These are phyloP conservation scores for Moxostoma hubbsi DNA, from an alignment of 2,797 vertebrate species.

Conservation along the genomic window DNA sequence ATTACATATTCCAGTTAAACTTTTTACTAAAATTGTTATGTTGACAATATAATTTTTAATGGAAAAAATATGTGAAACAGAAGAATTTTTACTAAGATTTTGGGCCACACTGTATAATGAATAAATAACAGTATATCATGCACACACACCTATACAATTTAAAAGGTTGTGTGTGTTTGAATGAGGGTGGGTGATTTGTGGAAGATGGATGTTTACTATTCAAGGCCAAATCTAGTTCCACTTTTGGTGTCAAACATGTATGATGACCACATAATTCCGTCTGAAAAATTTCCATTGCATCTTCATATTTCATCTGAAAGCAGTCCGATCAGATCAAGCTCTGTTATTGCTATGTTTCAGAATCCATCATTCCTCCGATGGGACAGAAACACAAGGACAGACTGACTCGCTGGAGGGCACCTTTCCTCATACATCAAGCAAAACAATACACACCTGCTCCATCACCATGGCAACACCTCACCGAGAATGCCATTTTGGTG, in stretches of 20 bases:
- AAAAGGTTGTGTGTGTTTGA: not conserved
- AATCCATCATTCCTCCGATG: slow-evolving; percentile 39
- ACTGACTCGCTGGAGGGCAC: slow-evolving; percentile 44
- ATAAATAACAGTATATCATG: too few species aligned
- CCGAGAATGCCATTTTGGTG: slow-evolving; percentile 13
- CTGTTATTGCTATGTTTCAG: slow-evolving; percentile 20
- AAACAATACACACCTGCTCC: slow-evolving; percentile 39
- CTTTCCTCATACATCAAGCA: slow-evolving; percentile 44
- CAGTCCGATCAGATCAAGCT: slow-evolving; percentile 12
- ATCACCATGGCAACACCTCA: slow-evolving; percentile 35
- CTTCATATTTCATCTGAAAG: slow-evolving; percentile 7
- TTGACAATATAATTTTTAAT: too few species aligned
- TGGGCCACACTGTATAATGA: too few species aligned
- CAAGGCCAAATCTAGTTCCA: not conserved
- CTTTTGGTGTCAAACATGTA: slow-evolving; percentile 6
- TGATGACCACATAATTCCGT: not conserved
- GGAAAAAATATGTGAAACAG: too few species aligned
- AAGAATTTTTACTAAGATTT: too few species aligned
- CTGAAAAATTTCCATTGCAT: slow-evolving; percentile 24
- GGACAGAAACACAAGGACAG: slow-evolving; percentile 44
- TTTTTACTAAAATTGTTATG: too few species aligned
- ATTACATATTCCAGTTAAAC: too few species aligned
- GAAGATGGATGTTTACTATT: not conserved
- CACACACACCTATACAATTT: too few species aligned
- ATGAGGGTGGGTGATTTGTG: slow-evolving; percentile 2